Percentiles rank a stretch among this genome's conserved stretches.
Conservation (phyloP, 37 sponge, comb jelly and placozoan genomes). For the Bolinopsis microptera region DNA sequence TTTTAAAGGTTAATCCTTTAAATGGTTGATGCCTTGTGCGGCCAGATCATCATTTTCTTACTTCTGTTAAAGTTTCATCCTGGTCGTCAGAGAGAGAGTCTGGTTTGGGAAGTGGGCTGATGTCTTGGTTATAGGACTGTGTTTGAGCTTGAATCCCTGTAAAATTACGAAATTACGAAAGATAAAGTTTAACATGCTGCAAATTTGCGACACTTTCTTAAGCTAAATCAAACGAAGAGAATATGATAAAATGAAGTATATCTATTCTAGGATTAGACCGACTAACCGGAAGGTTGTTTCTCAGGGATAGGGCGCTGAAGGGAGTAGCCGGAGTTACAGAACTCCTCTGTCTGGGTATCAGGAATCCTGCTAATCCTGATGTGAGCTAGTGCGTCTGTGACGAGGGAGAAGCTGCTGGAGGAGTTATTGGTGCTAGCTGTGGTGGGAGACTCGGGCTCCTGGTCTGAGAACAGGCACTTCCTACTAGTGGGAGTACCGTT, state of each 20-base stretch:
- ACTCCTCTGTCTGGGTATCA: conserved; percentile 60
- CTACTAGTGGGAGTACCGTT: background rate
- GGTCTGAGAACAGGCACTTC: background rate
- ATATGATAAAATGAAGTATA: too few species aligned
- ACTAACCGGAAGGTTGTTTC: conserved; percentile 31
- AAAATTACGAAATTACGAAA: too few species aligned
- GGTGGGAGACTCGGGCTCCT: conserved; percentile 6
- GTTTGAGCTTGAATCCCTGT: conserved; percentile 59
- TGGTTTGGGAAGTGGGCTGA: background rate
- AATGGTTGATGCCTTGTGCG: too few species aligned
- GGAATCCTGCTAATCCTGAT: conserved; percentile 47
- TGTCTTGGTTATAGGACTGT: conserved; percentile 44
- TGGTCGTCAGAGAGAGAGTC: background rate
- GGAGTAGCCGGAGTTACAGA: conserved; percentile 64
- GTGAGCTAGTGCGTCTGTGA: conserved; percentile 56
- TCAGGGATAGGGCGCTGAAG: conserved; percentile 29
- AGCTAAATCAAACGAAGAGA: too few species aligned
- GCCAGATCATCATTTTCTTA: too few species aligned
- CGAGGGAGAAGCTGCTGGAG: conserved; percentile 29
- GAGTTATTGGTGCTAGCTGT: conserved; percentile 19
- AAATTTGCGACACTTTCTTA: too few species aligned
- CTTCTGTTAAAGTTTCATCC: conserved; percentile 44
- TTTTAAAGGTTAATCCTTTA: too few species aligned
- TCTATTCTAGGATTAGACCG: too few species aligned
- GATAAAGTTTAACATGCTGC: too few species aligned